These are phyloP conservation scores for Entomobrya multifasciata DNA, from an alignment of 2,888 invertebrate genomes.

Conservation along the genomic window DNA sequence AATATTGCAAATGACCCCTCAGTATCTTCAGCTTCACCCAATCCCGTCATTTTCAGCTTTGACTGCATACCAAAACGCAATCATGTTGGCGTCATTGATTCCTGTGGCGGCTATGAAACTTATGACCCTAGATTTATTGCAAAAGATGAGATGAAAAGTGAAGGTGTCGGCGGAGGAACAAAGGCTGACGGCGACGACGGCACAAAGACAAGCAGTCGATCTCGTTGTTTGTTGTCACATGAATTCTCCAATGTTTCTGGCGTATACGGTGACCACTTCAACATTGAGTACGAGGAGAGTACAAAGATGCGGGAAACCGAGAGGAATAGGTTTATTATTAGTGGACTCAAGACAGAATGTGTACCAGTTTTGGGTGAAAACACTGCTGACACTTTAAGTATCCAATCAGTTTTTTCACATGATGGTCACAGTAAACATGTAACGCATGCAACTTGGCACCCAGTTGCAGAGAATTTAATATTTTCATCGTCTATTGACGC, in stretches of 20 bases:
- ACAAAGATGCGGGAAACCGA: conserved; percentile 68
- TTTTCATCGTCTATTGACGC: conserved; percentile 77
- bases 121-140: conserved; percentile 67
- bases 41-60: conserved; percentile 69
- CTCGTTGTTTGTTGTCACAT: conserved; percentile 57
- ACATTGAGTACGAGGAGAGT: conserved; percentile 76
- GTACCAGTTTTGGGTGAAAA: conserved; percentile 70
- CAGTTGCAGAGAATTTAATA: conserved; percentile 69
- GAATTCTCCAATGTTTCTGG: conserved; percentile 47
- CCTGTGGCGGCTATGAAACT: conserved; percentile 76
- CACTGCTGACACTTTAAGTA: conserved; percentile 17
- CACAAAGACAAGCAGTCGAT: not conserved
- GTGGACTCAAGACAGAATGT: conserved; percentile 76
- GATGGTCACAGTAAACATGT: conserved; percentile 79
- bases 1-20: not conserved
- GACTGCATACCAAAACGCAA: conserved; percentile 65
- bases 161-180: not conserved
- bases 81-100: conserved; percentile 74
- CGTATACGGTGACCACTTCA: conserved; percentile 75
- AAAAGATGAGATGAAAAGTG: not conserved
- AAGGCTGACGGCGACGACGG: too few relatives aligned
- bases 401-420: conserved; percentile 76
- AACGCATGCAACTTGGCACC: conserved; percentile 76
- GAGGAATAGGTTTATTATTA: conserved; percentile 75
- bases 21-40: too few relatives aligned